Evolutionary conservation across 2,113 vertebrate genomes (phyloP), one percentile per base, ranked within the genome.

Genomic region (Bettongia penicillata): DNA sequence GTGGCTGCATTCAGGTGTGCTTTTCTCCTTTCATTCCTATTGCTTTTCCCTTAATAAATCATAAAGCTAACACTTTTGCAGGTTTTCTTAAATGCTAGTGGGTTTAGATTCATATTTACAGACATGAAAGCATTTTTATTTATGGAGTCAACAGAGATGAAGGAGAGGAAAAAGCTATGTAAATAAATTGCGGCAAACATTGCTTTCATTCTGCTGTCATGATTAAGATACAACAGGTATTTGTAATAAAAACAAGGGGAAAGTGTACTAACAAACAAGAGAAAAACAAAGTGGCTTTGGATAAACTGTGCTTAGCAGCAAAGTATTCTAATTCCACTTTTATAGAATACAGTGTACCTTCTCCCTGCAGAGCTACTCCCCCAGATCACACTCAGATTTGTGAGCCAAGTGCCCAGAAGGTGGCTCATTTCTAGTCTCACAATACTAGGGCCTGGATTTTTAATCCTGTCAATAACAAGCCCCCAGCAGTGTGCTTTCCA

Each of bases 41-140:
- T 84, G n/a, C 96, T 97, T 95, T 97, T 91, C 95, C 94, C 93
- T 97, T 93, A 97, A 97, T 97, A 98, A 97, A 98, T 97, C 96
- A 98, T 95, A 95, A 97, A 94, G 96, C 96, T 93, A 94, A 90
- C 49, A 94, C 84, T 93, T 95, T 93, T 93, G 43, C 91, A 96
- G 94, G 55, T 93, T 96, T 94, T 96, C 93, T 95, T 94, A 96
- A 96, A 95, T 61, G n/a, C 53, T 91, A 53, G 57, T 97, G 94
- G 93, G 93, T 96, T 94, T 93, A 89, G 95, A 95, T 49, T 96
- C 90, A 96, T 89, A 51, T 48, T 47, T 93, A 96, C 96, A 91
- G 84, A 98, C 95, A 90, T 92, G 89, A 95, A 96, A 94, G 93
- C 51, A 97, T 94, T 96, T 95, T 98, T 97, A 97, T 97, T 95